These are phyloP conservation scores for Acronicta psi DNA, from an alignment of 2,888 invertebrate genomes.

Conservation along the genomic window DNA sequence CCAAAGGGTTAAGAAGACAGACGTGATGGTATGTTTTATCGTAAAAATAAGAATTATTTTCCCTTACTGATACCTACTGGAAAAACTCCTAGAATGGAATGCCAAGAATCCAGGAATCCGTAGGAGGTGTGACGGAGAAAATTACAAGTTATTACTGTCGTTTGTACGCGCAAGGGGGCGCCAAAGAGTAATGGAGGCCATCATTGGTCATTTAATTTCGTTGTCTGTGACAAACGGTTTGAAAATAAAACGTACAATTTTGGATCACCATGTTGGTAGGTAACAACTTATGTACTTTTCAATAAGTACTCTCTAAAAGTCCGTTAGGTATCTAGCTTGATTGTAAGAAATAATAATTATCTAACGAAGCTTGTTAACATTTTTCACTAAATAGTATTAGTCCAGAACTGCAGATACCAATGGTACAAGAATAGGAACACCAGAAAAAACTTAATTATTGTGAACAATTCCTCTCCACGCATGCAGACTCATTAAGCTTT, in stretches of 20 bases:
- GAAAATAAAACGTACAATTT: constrained; percentile 16
- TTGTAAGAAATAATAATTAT: background rate
- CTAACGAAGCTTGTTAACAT: constrained; percentile 1
- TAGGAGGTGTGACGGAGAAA: constrained; percentile 58
- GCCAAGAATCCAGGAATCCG: constrained; percentile 50
- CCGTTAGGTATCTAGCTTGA: background rate
- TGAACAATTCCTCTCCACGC: constrained; percentile 57
- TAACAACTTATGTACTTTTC: too few relatives aligned
- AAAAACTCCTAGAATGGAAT: constrained; percentile 42
- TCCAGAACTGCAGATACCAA: constrained; percentile 2
- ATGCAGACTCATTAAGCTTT: constrained; percentile 81
- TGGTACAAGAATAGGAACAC: constrained; percentile 32
- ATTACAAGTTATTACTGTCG: constrained; percentile 61
- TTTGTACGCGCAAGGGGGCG: constrained; percentile 49
- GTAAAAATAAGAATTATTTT: constrained; percentile 29
- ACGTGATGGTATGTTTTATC: too few relatives aligned
- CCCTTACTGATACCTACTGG: constrained; percentile 21
- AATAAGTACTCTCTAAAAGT: too few relatives aligned
- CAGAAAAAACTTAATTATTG: constrained; percentile 40
- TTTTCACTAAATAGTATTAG: constrained; percentile 3
- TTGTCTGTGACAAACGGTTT: constrained; percentile 9
- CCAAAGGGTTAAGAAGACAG: too few relatives aligned
- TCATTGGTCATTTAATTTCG: constrained; percentile 49
- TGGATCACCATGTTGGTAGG: too few relatives aligned
- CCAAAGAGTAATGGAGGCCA: constrained; percentile 53